Percentiles rank a stretch among this genome's conserved stretches.
Evolutionary conservation across 2,888 invertebrate genomes (phyloP).

Genomic region (Poecilobothrus nobilitatus): DNA sequence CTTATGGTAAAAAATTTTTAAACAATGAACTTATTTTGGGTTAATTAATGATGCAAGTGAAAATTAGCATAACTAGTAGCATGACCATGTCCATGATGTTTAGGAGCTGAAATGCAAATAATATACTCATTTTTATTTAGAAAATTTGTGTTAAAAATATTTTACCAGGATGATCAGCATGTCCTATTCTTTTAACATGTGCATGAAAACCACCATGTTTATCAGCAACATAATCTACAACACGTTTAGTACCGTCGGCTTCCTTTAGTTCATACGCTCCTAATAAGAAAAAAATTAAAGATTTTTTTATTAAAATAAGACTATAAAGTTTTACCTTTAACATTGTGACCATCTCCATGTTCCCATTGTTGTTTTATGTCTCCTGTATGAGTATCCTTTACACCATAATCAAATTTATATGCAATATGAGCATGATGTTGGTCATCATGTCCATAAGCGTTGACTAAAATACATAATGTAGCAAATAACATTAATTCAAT

Average conservation of each 20-base stretch:
- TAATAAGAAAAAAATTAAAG: too few species aligned
- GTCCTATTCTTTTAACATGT: conserved; percentile 45
- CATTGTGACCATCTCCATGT: conserved; percentile 42
- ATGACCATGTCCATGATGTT: conserved; percentile 7
- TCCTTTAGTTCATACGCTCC: conserved; percentile 44
- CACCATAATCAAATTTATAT: conserved; percentile 38
- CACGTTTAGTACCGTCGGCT: conserved; percentile 45
- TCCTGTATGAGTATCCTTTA: conserved; percentile 37
- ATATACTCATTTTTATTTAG: not conserved
- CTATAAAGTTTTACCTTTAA: conserved; percentile 29
- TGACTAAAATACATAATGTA: not conserved
- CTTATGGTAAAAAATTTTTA: too few species aligned
- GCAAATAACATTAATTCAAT: not conserved
- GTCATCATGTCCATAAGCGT: conserved; percentile 25
- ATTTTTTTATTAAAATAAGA: too few species aligned
- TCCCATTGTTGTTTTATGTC: conserved; percentile 40
- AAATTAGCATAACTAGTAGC: conserved; percentile 10
- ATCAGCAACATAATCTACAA: conserved; percentile 46
- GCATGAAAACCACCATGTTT: conserved; percentile 47
- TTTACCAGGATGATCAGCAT: conserved; percentile 33
- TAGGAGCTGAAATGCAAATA: not conserved
- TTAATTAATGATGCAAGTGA: conserved; percentile 4
- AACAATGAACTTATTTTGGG: too few species aligned
- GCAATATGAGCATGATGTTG: conserved; percentile 36
- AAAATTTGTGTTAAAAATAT: too few species aligned